These are phyloP conservation scores for Halictus ligatus DNA, from an alignment of 2,888 invertebrate species.

Conservation along the genomic window DNA sequence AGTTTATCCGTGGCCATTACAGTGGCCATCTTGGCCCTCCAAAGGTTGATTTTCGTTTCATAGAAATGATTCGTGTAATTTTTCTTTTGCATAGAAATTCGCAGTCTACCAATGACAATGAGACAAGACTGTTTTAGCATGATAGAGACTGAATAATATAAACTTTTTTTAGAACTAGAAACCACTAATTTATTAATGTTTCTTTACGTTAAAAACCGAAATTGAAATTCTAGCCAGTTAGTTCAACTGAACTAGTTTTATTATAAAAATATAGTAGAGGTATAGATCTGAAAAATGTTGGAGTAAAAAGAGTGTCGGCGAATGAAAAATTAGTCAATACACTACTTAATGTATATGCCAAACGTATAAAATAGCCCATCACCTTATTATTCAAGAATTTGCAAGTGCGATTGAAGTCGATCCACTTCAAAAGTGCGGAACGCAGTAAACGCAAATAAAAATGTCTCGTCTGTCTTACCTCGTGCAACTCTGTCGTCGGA, in stretches of 20 bases:
- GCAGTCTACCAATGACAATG: no score
- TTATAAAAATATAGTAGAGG: background rate
- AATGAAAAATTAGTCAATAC: background rate
- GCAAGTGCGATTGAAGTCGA: background rate
- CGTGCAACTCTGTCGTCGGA: background rate
- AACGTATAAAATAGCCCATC: background rate
- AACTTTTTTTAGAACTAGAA: no score
- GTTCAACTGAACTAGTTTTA: no score
- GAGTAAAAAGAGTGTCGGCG: background rate
- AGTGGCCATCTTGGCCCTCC: no score
- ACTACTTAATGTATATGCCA: background rate
- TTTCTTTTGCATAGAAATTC: no score
- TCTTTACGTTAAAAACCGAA: no score
- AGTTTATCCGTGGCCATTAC: no score
- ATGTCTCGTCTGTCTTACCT: conserved; percentile 40
- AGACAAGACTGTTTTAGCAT: no score
- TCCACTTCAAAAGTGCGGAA: background rate
- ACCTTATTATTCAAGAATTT: background rate
- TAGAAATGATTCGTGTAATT: no score
- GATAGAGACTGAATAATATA: no score
- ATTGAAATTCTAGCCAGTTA: no score
- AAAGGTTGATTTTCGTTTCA: no score
- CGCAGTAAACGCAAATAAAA: background rate
- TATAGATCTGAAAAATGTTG: background rate
- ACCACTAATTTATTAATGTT: background rate